phyloP scores from a whole-genome alignment of 2,797 vertebrate genomes.

The Discoglossus pictus region DNA sequence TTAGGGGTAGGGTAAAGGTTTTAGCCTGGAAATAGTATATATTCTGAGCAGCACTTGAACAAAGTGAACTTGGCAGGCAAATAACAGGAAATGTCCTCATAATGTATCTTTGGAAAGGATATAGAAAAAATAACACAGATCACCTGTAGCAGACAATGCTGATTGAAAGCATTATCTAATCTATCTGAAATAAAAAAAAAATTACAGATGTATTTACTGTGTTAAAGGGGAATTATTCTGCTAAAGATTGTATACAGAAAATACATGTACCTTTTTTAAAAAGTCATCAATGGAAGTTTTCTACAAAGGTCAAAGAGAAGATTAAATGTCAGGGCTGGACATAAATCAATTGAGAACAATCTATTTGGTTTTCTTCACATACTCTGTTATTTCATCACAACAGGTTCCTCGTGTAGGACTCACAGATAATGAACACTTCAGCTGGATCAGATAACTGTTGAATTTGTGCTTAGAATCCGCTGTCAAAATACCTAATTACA shows the following conservation, averaged over 20 bases:
- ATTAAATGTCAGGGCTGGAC: conserved; percentile 44
- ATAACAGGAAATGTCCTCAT: too few species aligned
- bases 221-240: conserved; percentile 7
- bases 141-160: too few species aligned
- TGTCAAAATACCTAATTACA: conserved; percentile 47
- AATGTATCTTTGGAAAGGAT: too few species aligned
- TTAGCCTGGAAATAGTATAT: too few species aligned
- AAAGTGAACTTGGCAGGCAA: too few species aligned
- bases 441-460: conserved; percentile 39
- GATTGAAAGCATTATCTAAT: too few species aligned
- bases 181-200: too few species aligned
- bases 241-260: conserved; percentile 2
- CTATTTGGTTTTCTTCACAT: conserved; percentile 39
- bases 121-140: too few species aligned
- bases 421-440: conserved; percentile 47
- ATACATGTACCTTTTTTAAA: conserved; percentile 13
- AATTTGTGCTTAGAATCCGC: conserved; percentile 45
- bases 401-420: conserved; percentile 29
- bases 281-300: conserved; percentile 35
- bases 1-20: too few species aligned
- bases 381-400: conserved; percentile 44
- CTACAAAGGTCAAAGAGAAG: conserved; percentile 39
- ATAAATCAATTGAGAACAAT: conserved; percentile 46
- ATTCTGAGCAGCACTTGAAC: too few species aligned
- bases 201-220: too few species aligned